Conservation (phyloP, 2,113 vertebrate species). For the Pelvicachromis taeniatus region DNA sequence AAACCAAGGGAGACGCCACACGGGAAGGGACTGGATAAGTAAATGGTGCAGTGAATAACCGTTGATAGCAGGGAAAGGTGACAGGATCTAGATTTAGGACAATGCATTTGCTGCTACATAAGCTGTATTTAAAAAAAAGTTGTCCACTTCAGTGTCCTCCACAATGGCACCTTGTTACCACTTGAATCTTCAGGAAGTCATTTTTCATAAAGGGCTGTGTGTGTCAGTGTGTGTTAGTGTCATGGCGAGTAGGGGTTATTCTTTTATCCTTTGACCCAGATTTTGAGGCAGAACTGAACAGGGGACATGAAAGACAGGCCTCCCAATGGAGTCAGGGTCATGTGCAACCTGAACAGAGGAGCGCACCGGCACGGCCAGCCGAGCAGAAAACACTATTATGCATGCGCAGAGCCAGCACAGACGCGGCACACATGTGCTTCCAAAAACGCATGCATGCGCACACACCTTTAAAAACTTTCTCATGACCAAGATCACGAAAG, state of each 20-base stretch:
- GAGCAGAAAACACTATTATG: conserved; percentile 60
- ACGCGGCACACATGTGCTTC: not conserved
- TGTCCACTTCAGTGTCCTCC: conserved; percentile 36
- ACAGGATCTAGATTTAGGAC: conserved; percentile 41
- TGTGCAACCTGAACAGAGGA: conserved; percentile 58
- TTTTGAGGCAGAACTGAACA: conserved; percentile 54
- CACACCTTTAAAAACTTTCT: conserved; percentile 21
- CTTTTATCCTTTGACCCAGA: conserved; percentile 71
- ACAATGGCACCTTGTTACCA: conserved; percentile 36
- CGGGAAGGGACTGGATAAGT: conserved; percentile 23
- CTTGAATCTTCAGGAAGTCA: conserved; percentile 48
- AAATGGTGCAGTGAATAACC: conserved; percentile 35
- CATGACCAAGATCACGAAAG: conserved; percentile 6
- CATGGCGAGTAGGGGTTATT: conserved; percentile 39
- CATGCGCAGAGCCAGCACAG: conserved; percentile 13
- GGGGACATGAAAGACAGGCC: conserved; percentile 66
- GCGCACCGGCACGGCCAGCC: conserved; percentile 45
- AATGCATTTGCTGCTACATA: conserved; percentile 17
- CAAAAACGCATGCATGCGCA: conserved; percentile 1
- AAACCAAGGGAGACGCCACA: conserved; percentile 27
- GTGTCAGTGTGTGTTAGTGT: conserved; percentile 29
- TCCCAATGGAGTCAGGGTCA: conserved; percentile 60
- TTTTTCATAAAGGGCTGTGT: conserved; percentile 38
- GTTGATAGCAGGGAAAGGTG: conserved; percentile 40
- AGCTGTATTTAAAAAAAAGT: conserved; percentile 36